These are phyloP conservation scores for Diabrotica balteata DNA, from an alignment of 2,888 invertebrate species.

Conservation along the genomic window DNA sequence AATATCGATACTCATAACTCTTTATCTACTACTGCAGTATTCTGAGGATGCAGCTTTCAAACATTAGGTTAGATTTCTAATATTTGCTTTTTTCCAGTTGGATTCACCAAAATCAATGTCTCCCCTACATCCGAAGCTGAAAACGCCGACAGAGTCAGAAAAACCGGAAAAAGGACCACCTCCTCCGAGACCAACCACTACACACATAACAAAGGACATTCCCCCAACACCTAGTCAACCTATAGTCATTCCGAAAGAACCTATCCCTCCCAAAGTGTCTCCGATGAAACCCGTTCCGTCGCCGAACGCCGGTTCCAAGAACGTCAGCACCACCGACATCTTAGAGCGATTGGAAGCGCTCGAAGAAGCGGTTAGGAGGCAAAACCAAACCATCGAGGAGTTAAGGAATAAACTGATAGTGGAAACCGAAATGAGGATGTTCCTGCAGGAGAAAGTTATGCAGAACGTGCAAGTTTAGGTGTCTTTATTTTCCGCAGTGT, in stretches of 20 bases:
- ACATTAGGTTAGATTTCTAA: too few relatives aligned
- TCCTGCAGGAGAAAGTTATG: conserved; percentile 74
- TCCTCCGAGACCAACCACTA: neutral
- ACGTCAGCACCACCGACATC: conserved; percentile 52
- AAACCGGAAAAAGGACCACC: neutral
- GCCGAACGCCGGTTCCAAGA: conserved; percentile 21
- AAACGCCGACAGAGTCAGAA: neutral
- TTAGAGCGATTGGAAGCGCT: conserved; percentile 64
- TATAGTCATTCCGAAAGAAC: conserved; percentile 13
- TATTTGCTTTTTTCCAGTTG: neutral
- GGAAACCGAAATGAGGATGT: conserved; percentile 70
- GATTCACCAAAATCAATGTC: conserved; percentile 48
- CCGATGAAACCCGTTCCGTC: neutral
- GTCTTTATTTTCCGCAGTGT: neutral
- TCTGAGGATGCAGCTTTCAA: too few relatives aligned
- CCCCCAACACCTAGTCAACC: conserved; percentile 15
- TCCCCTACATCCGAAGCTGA: conserved; percentile 12
- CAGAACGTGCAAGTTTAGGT: conserved; percentile 75
- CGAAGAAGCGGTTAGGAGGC: conserved; percentile 67
- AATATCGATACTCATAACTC: too few relatives aligned
- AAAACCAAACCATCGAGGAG: conserved; percentile 70
- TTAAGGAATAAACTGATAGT: conserved; percentile 67
- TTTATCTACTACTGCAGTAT: too few relatives aligned
- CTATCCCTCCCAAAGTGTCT: neutral
- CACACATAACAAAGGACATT: conserved; percentile 4